phyloP scores from a whole-genome alignment of 2,113 vertebrate genomes.

The Cyprinodon tularosa region DNA sequence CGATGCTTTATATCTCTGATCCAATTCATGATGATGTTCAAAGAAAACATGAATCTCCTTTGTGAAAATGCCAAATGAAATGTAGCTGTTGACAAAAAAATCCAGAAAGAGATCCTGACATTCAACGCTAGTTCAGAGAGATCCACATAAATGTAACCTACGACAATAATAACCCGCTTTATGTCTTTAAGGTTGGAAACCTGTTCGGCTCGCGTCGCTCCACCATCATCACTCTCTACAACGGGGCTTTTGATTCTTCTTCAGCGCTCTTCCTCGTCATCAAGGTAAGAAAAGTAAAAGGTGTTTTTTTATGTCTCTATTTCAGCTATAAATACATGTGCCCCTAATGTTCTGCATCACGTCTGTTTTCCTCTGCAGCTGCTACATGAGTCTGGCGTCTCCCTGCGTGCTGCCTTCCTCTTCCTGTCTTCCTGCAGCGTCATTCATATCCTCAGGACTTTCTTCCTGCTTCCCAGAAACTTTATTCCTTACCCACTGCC shows the following conservation, averaged over 20 bases:
- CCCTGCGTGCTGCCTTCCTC: slow-evolving; percentile 83
- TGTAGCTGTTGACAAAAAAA: background rate
- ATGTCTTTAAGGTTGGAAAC: slow-evolving; percentile 86
- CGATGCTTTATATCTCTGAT: background rate
- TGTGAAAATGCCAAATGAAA: background rate
- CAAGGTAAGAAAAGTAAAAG: slow-evolving; percentile 81
- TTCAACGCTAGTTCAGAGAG: background rate
- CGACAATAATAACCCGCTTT: background rate
- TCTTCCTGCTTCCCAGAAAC: slow-evolving; percentile 85
- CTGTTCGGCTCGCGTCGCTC: slow-evolving; percentile 89
- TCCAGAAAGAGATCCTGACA: background rate
- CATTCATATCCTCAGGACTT: slow-evolving; percentile 85
- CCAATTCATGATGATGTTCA: background rate
- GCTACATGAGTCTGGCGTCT: slow-evolving; percentile 80
- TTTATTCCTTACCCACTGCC: slow-evolving; percentile 88
- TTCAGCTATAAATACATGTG: background rate
- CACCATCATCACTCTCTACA: slow-evolving; percentile 94
- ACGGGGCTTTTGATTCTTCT: slow-evolving; percentile 93
- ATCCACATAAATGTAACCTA: background rate
- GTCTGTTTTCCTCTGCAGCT: slow-evolving; percentile 72
- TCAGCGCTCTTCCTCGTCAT: slow-evolving; percentile 88
- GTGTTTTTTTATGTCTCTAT: background rate
- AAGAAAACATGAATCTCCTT: background rate
- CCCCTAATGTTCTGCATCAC: background rate
- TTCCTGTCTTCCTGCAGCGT: slow-evolving; percentile 83